Conservation (phyloP, 2,113 vertebrate species). For the Pangasianodon gigas region DNA sequence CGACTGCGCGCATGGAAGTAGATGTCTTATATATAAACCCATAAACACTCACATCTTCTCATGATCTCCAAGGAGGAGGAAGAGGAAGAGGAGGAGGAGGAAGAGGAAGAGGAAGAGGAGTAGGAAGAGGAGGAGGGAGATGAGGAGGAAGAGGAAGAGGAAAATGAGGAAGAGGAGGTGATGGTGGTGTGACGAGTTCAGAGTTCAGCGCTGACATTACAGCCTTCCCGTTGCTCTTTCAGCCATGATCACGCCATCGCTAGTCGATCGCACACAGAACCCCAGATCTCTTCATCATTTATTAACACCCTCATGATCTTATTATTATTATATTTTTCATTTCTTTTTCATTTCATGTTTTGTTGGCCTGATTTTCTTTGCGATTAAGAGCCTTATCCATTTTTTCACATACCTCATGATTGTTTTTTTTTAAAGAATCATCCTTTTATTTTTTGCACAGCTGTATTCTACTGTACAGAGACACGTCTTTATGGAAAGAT, state of each 20-base stretch:
- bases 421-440: conserved; percentile 63
- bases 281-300: conserved; percentile 43
- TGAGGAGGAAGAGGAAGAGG: conserved; percentile 21
- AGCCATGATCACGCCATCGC: conserved; percentile 80
- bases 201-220: conserved; percentile 64
- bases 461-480: conserved; percentile 76
- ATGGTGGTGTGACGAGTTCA: conserved; percentile 57
- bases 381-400: conserved; percentile 91
- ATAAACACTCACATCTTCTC: conserved; percentile 43
- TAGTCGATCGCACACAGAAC: conserved; percentile 72
- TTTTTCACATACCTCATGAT: conserved; percentile 90
- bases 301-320: background rate
- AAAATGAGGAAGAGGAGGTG: background rate
- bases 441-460: conserved; percentile 72
- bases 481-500: conserved; percentile 70
- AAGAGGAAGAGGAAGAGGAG: conserved; percentile 14
- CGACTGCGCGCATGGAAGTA: conserved; percentile 68
- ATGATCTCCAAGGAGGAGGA: conserved; percentile 34
- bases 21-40: conserved; percentile 52
- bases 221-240: conserved; percentile 69
- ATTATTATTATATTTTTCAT: conserved; percentile 49
- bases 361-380: conserved; percentile 76
- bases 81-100: conserved; percentile 16
- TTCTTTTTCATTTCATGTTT: conserved; percentile 62
- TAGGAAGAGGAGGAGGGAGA: background rate